These are phyloP conservation scores for Laupala kohalensis DNA, from an alignment of 1,140 invertebrate species.

Conservation along the genomic window DNA sequence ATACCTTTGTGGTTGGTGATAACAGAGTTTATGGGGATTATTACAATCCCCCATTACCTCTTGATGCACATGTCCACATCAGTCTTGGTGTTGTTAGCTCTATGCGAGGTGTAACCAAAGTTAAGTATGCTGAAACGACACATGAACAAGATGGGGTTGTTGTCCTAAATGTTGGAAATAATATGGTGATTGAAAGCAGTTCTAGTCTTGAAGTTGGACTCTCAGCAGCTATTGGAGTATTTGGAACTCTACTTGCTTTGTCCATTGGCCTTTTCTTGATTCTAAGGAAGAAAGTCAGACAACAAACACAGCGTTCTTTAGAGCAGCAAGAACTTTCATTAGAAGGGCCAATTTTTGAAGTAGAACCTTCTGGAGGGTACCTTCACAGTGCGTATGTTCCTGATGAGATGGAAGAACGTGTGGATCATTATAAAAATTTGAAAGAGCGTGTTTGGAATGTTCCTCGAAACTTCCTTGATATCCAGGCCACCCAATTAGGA, in stretches of 20 bases:
- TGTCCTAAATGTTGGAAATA: constrained; percentile 27
- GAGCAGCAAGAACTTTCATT: constrained; percentile 52
- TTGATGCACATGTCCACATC: constrained; percentile 47
- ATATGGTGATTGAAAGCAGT: constrained; percentile 1
- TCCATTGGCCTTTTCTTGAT: constrained; percentile 45
- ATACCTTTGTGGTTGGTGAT: constrained; percentile 58
- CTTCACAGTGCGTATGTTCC: constrained; percentile 49
- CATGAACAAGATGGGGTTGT: constrained; percentile 25
- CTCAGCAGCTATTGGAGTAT: constrained; percentile 44
- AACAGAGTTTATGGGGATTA: constrained; percentile 56
- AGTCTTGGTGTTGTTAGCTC: constrained; percentile 58
- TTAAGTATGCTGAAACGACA: constrained; percentile 48
- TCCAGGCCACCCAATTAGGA: constrained; percentile 51
- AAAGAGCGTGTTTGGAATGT: constrained; percentile 60
- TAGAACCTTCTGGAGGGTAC: constrained; percentile 32
- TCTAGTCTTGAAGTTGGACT: constrained; percentile 32
- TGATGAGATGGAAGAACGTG: constrained; percentile 48
- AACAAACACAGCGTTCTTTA: constrained; percentile 30
- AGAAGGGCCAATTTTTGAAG: constrained; percentile 48
- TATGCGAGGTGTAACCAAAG: constrained; percentile 44
- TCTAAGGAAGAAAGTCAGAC: constrained; percentile 36
- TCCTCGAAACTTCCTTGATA: constrained; percentile 49
- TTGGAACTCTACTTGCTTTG: constrained; percentile 39
- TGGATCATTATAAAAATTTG: constrained; percentile 56
- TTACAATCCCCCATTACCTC: constrained; percentile 61